Percentiles rank a stretch among this genome's conserved stretches.
These are phyloP conservation scores for Brassicogethes aeneus DNA, from an alignment of 2,888 invertebrate species.

Conservation along the genomic window DNA sequence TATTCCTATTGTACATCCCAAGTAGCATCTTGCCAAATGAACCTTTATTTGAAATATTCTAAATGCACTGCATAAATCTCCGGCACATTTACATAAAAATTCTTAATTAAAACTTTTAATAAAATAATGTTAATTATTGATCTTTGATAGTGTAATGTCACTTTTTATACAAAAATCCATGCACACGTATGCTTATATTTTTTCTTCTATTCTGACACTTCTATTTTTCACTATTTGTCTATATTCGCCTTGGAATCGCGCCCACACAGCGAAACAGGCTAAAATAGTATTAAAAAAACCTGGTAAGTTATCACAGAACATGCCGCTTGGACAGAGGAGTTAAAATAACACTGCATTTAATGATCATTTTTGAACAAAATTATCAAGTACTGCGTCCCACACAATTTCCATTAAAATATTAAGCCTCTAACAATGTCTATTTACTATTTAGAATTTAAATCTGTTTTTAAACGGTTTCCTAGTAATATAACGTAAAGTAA, in stretches of 20 bases:
- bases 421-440: background rate
- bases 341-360: constrained; percentile 28
- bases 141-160: too few species aligned
- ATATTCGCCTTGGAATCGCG: constrained; percentile 44
- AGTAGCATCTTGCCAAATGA: constrained; percentile 35
- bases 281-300: constrained; percentile 44
- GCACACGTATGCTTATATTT: constrained; percentile 41
- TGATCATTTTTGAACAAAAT: constrained; percentile 20
- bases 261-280: constrained; percentile 44
- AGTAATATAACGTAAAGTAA: too few species aligned
- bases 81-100: too few species aligned
- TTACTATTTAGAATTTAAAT: too few species aligned
- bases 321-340: constrained; percentile 41
- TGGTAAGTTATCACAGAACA: constrained; percentile 44
- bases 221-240: constrained; percentile 46
- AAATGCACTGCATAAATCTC: constrained; percentile 37
- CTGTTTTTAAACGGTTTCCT: too few species aligned
- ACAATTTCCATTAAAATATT: too few species aligned
- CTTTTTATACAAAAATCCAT: constrained; percentile 31
- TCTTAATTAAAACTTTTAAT: too few species aligned
- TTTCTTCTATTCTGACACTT: constrained; percentile 45
- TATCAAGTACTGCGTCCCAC: background rate
- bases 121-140: too few species aligned
- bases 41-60: constrained; percentile 7
- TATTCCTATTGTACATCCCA: constrained; percentile 26